These are phyloP conservation scores for Ganaspis sp. DNA, from an alignment of 1,140 invertebrate species.

Conservation along the genomic window DNA sequence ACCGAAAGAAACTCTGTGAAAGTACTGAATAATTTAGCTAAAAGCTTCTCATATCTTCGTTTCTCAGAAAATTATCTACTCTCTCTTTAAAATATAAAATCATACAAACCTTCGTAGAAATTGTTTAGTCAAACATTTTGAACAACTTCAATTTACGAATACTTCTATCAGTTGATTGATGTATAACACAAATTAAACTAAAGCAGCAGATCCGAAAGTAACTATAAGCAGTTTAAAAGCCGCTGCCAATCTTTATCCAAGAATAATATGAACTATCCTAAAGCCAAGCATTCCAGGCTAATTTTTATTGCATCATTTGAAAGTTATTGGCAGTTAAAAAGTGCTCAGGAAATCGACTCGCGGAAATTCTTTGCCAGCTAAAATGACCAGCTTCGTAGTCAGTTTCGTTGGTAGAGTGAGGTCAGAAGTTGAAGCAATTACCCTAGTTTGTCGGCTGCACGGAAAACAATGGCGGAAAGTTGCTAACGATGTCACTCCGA, in stretches of 20 bases:
- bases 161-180: too few relatives aligned
- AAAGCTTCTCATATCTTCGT: slow-evolving; percentile 14
- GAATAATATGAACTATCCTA: background rate
- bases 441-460: slow-evolving; percentile 63
- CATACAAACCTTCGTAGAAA: background rate
- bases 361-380: background rate
- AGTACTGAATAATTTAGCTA: slow-evolving; percentile 20
- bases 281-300: background rate
- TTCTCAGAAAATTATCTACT: background rate
- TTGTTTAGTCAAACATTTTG: background rate
- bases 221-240: too few relatives aligned
- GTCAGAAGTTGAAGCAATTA: slow-evolving; percentile 69
- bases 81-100: background rate
- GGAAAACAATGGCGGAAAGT: slow-evolving; percentile 67
- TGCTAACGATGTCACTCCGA: slow-evolving; percentile 63
- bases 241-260: too few relatives aligned
- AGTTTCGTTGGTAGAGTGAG: slow-evolving; percentile 30
- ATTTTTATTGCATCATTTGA: background rate
- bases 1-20: slow-evolving; percentile 4
- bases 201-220: too few relatives aligned
- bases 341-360: background rate
- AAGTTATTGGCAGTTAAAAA: background rate
- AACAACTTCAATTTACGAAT: background rate
- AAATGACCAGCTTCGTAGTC: slow-evolving; percentile 11
- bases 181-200: too few relatives aligned